These are phyloP conservation scores for Chrysopa pallens DNA, from an alignment of 1,140 invertebrate species.

Conservation along the genomic window DNA sequence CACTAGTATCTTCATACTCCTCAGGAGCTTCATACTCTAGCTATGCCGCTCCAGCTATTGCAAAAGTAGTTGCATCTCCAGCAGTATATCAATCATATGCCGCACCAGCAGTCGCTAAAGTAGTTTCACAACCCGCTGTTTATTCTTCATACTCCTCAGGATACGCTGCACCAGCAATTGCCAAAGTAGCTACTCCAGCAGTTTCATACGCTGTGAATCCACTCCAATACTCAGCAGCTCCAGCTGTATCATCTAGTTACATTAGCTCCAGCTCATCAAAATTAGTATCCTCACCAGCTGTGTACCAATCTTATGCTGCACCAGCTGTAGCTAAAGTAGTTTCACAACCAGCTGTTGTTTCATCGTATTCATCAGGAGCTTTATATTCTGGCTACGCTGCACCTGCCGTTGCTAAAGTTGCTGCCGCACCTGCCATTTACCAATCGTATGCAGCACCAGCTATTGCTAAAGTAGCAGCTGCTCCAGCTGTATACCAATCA, in stretches of 20 bases:
- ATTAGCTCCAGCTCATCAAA: not conserved
- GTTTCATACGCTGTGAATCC: not conserved
- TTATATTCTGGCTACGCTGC: not conserved
- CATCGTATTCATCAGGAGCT: not conserved
- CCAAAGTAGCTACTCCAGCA: not conserved
- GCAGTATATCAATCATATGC: not conserved
- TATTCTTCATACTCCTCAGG: not conserved
- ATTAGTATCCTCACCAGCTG: not conserved
- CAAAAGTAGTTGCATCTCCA: not conserved
- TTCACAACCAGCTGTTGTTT: not conserved
- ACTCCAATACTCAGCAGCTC: not conserved
- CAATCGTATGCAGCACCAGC: not conserved
- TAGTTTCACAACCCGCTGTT: not conserved
- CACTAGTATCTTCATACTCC: not conserved
- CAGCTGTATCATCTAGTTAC: not conserved
- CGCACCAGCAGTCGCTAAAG: not conserved
- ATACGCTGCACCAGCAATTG: not conserved
- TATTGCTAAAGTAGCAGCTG: not conserved
- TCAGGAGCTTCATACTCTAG: not conserved
- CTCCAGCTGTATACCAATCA: not conserved
- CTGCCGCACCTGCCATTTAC: not conserved
- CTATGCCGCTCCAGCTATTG: not conserved
- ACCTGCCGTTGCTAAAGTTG: not conserved
- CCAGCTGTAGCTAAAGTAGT: not conserved
- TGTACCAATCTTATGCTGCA: not conserved